Base-by-base conservation (phyloP, 2,797 vertebrate genomes). In the Dendrocincla tyrannina region DNA sequence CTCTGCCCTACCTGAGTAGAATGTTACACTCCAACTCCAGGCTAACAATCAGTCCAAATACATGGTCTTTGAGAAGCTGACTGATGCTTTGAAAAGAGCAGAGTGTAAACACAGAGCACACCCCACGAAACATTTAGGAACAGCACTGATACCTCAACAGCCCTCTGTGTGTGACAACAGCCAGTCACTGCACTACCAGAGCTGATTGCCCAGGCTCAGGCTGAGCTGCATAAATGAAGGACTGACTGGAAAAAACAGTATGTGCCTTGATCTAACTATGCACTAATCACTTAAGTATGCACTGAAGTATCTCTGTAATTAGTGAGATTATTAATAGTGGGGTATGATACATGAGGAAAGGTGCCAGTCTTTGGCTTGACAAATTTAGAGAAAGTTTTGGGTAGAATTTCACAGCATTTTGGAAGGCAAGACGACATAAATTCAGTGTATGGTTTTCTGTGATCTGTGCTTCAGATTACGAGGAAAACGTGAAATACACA, bases 151-250 rank as follows among this genome's bases (percentile, higher is more conserved):
- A 79, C 20, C 35, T 53, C 10, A 87, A 75, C 8, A 87, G 50
- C 56, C 42, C 30, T 11, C 7, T 0, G 1, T 0, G 3, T 25
- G 41, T 19, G 33, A 56, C 28, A 58, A 47, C 0, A 56, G 23
- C 19, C 32, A 56, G 11, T 59, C 55, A 49, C 18, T 58, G 41
- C 33, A 47, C 72, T 49, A 32, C 11, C 64, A 27, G 32, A 72
- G 56, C 27, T 67, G 53, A 28, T 1, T 30, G 77, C 52, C 39
- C 53, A 80, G 37, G 63, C 30, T 60, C 30, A 58, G 84, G 41
- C 22, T 47, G 77, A 77, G 52, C 39, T 88, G 67, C 46, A n/a
- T 5, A 58, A 85, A 66, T 4, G 6, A 75, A 76, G 11, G 37
- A 37, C 7, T 76, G 77, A 47, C 27, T 37, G 56, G 63, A 56